phyloP scores from a whole-genome alignment of 2,888 invertebrate genomes.

The Mayetiola destructor region DNA sequence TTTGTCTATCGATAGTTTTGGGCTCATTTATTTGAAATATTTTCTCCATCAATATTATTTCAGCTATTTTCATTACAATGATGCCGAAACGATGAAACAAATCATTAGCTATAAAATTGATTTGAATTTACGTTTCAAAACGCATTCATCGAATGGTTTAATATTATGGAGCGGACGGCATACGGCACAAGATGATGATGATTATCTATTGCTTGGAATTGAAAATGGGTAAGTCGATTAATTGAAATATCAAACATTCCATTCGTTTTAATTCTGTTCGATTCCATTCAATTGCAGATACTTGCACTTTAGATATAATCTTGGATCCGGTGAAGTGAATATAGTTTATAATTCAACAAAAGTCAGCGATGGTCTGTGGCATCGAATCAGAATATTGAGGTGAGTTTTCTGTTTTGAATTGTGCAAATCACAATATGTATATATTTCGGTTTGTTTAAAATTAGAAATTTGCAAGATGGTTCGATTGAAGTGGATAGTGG shows the following conservation, averaged over 20 bases:
- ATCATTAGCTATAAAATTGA: constrained; percentile 72
- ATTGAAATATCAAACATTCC: not conserved
- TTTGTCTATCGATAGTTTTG: not conserved
- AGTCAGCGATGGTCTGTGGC: constrained; percentile 79
- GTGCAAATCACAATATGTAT: too few species aligned
- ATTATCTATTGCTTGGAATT: constrained; percentile 75
- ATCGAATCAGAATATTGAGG: constrained; percentile 60
- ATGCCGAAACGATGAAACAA: constrained; percentile 73
- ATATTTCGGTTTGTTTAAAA: constrained; percentile 14
- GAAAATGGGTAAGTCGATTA: constrained; percentile 44
- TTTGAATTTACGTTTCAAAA: constrained; percentile 75
- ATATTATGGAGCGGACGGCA: constrained; percentile 73
- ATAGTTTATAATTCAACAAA: constrained; percentile 72
- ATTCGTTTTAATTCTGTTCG: not conserved
- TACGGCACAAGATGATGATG: constrained; percentile 44
- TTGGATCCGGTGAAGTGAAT: constrained; percentile 74
- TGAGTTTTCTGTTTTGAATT: constrained; percentile 29
- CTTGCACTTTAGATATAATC: constrained; percentile 55
- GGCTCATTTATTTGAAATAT: too few species aligned
- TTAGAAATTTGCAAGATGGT: constrained; percentile 75
- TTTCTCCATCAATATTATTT: too few species aligned
- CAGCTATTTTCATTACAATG: constrained; percentile 72
- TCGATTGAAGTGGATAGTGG: constrained; percentile 80
- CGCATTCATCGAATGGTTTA: constrained; percentile 54
- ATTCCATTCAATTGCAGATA: constrained; percentile 22